Percentiles rank a stretch among this genome's conserved stretches.
Conservation (phyloP, 2,797 vertebrate species). For the Pseudomugil gertrudae region DNA sequence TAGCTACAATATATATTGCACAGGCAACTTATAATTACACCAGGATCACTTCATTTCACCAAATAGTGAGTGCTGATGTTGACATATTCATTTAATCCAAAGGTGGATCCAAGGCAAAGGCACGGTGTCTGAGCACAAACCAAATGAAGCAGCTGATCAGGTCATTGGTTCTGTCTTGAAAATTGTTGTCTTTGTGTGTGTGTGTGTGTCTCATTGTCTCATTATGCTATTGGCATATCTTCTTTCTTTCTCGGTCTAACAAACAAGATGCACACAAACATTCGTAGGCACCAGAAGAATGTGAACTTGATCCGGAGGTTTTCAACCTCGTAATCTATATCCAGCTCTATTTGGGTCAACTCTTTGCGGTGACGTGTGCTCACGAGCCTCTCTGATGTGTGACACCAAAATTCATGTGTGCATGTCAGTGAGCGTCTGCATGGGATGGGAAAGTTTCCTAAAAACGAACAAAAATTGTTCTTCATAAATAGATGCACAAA, state of each 20-base stretch:
- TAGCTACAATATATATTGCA: neutral
- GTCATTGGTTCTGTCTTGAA: neutral
- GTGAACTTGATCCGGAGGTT: constrained; percentile 57
- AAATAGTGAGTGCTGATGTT: neutral
- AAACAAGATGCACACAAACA: constrained; percentile 18
- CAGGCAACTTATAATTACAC: neutral
- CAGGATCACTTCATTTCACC: neutral
- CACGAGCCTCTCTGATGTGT: constrained; percentile 15
- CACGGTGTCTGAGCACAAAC: no score
- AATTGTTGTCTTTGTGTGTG: neutral
- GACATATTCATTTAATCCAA: constrained; percentile 9
- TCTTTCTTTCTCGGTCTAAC: neutral
- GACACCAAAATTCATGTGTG: constrained; percentile 20
- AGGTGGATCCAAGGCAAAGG: no score
- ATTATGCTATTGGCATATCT: constrained; percentile 14
- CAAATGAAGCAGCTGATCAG: no score
- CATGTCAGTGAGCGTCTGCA: neutral
- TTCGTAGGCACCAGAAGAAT: constrained; percentile 12
- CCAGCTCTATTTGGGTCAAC: constrained; percentile 51
- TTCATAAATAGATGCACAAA: neutral
- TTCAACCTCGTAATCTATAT: constrained; percentile 51
- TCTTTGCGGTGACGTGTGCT: constrained; percentile 12
- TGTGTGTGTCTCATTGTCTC: constrained; percentile 5
- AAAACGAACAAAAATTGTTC: neutral
- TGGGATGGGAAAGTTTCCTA: neutral